Evolutionary conservation across 2,113 vertebrate genomes (phyloP), one percentile per base, ranked within the genome.

Genomic region (Merops nubicus): DNA sequence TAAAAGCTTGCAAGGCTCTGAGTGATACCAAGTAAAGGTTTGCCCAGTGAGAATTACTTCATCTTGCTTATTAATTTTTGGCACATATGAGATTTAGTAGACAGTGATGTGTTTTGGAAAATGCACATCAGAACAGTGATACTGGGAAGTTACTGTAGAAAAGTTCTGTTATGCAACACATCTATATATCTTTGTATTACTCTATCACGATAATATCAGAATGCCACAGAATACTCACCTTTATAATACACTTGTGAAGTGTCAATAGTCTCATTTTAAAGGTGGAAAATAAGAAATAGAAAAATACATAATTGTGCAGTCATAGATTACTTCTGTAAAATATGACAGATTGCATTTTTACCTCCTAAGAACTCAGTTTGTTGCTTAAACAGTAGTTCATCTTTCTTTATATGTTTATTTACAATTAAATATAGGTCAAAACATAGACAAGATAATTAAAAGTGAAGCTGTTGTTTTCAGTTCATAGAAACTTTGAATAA

Each of bases 1-100:
- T 22, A 47, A 77, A 89, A 81, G 0, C 15, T 74, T 83, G 1
- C 33, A 89, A 74, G 18, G 2, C 26, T 62, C 12, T 65, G 70
- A 67, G 21, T 0, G 4, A 25, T 42, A 81, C 5, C 8, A 81
- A 72, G 85, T 74, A 85, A 75, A 87, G 9, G 7, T 28, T 89
- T 89, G 64, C 5, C 64, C 21, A 53, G 15, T 75, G 29, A 79
- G 76, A 73, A 9, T 12, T 36, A n/a, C 11, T 91, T 90, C 51
- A n/a, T 90, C 62, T 51, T 75, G 67, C 78, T 92, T 89, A 77
- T 86, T 93, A 18, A 59, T 93, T 34, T 92, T 92, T 90, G 63
- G 8, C 18, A 83, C 18, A 42, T 33, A 77, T 47, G 59, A 92
- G 75, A 53, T 93, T 88, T 85, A 79, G 18, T 34, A 90, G 82